phyloP scores from a whole-genome alignment of 1,140 invertebrate species.

The Brachionus rubens region DNA sequence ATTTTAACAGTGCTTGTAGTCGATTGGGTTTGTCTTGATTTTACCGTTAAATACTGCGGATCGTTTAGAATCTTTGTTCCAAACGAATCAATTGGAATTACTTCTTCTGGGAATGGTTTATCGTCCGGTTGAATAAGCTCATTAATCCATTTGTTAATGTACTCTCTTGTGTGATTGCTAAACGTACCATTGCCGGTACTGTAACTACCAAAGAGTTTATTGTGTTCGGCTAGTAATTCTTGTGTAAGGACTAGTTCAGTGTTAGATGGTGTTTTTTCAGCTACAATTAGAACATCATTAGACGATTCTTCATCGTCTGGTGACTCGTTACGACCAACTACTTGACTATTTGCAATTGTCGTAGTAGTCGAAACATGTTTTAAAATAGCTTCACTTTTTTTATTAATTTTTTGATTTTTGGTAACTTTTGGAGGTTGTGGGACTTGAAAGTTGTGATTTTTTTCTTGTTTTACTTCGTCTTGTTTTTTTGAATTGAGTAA shows the following conservation, averaged over 20 bases:
- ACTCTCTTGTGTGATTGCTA: constrained; percentile 17
- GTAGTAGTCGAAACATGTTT: constrained; percentile 27
- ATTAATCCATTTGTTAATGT: constrained; percentile 32
- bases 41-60: constrained; percentile 27
- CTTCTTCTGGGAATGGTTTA: constrained; percentile 23
- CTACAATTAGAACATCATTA: neutral
- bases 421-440: neutral
- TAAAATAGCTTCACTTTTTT: neutral
- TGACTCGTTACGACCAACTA: neutral
- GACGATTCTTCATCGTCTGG: constrained; percentile 32
- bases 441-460: constrained; percentile 2
- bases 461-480: neutral
- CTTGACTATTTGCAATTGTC: constrained; percentile 26
- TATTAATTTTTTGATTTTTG: neutral
- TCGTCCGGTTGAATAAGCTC: neutral
- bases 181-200: constrained; percentile 29
- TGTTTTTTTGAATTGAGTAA: neutral
- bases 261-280: neutral
- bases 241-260: neutral
- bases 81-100: constrained; percentile 28
- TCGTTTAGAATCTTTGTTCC: constrained; percentile 23
- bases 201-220: neutral
- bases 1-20: neutral
- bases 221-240: constrained; percentile 22
- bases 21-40: neutral